Conservation (phyloP, 2,113 vertebrate species). For the Channa argus region DNA sequence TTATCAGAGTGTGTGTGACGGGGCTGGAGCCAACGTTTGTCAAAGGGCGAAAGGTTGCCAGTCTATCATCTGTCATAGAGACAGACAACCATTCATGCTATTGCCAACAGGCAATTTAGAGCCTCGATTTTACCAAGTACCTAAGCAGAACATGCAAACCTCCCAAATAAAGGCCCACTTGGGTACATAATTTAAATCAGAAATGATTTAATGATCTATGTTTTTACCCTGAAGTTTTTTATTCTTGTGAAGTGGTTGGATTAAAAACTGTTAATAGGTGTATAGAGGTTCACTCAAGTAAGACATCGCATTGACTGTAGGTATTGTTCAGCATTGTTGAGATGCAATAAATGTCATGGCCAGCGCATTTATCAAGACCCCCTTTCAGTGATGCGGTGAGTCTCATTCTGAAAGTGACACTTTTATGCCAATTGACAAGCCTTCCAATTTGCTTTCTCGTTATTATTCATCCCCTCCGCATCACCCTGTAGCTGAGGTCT, state of each 20-base stretch:
- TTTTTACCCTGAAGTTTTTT: neutral
- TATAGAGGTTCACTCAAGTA: conserved; percentile 3
- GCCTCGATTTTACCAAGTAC: too few relatives aligned
- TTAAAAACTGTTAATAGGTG: too few relatives aligned
- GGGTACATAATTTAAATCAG: too few relatives aligned
- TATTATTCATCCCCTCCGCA: conserved; percentile 38
- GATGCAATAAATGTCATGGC: neutral
- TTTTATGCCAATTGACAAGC: conserved; percentile 59
- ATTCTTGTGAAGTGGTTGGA: neutral
- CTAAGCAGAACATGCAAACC: too few relatives aligned
- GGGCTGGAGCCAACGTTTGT: too few relatives aligned
- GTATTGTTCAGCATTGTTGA: neutral
- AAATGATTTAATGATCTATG: neutral
- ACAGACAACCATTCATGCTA: too few relatives aligned
- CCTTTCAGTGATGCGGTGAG: conserved; percentile 19
- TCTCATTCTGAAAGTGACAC: conserved; percentile 48
- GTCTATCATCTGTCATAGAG: too few relatives aligned
- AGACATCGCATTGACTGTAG: conserved; percentile 5
- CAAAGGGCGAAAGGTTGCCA: too few relatives aligned
- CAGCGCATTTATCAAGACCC: neutral
- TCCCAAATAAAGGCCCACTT: too few relatives aligned
- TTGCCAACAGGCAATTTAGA: too few relatives aligned
- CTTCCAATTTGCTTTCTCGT: conserved; percentile 50
- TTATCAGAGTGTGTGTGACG: too few relatives aligned
- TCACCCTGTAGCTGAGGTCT: conserved; percentile 23